Evolutionary conservation across 1,140 invertebrate species (phyloP), one percentile per base, ranked within the genome.

Genomic region (Panulirus ornatus): DNA sequence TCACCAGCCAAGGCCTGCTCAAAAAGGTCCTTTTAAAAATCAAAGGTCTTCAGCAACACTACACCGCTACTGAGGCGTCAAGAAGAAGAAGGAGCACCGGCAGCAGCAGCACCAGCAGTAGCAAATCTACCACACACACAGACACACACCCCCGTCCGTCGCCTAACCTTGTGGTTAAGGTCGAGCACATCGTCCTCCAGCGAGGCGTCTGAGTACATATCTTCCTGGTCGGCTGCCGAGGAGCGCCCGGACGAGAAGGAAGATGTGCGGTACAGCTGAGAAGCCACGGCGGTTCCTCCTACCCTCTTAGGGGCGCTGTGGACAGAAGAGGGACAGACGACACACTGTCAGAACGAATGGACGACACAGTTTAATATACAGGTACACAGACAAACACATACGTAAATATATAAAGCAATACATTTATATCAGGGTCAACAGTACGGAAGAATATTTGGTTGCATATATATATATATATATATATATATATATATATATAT

Each of bases 181-280:
- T 98, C 97, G 94, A 97, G 96, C 47, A 98, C 97, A 94, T 98
- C 97, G 93, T 98, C 97, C 94, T 98, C 97, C 75, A 98, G 94
- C 71, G 97, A 98, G 54, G 97, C 96, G 94, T 98, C 97, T 90
- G 97, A 97, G 94, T 97, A 97, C 95, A 98, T 97, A 94, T 98
- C 97, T 95, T 98, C 97, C 40, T 96, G 96, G 94, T 98, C 97
- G 93, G 97, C 97, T 93, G 96, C 97, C 78, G 97, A 98, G 93
- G 97, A 97, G 93, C 97, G 96, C 76, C 97, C 97, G 38, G 97
- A 97, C 91, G 97, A 97, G 94, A 98, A 97, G 94, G 97, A 97
- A 92, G 97, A 97, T 93, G 97, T 97, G 92, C 97, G 95, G 94
- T 98, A 98, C 88, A 98, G 95, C 94, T 98, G 97, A 66, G 93